Evolutionary conservation across 2,888 invertebrate genomes (phyloP).

Genomic region (Acronicta psi): DNA sequence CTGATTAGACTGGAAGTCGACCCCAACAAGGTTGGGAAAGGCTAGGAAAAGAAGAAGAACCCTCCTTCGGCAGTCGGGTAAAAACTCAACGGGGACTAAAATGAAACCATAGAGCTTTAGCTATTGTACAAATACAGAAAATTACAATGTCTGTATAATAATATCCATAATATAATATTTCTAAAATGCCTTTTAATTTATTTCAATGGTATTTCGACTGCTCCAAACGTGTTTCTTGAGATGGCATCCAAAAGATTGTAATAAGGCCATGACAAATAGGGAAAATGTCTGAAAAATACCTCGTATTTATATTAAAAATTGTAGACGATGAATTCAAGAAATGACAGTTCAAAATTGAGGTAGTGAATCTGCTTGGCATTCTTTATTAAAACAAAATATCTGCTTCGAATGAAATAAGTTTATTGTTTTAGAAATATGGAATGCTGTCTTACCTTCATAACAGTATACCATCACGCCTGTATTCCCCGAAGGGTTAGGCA

Average conservation of each 20-base stretch:
- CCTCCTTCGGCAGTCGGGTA: too few relatives aligned
- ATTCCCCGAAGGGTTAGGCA: too few relatives aligned
- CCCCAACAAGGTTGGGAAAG: too few relatives aligned
- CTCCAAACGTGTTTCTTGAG: background rate
- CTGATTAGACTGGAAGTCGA: too few relatives aligned
- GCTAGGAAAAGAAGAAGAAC: too few relatives aligned
- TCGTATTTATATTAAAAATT: constrained; percentile 28
- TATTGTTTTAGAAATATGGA: constrained; percentile 8
- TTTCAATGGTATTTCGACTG: constrained; percentile 3
- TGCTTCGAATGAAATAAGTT: constrained; percentile 8
- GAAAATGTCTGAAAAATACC: constrained; percentile 28
- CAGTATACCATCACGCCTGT: too few relatives aligned
- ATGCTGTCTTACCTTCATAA: background rate
- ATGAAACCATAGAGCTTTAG: too few relatives aligned
- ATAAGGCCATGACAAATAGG: constrained; percentile 24
- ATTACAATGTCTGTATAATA: too few relatives aligned
- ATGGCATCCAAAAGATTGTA: constrained; percentile 14
- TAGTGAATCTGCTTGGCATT: constrained; percentile 20
- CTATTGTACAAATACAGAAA: too few relatives aligned
- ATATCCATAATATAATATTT: too few relatives aligned
- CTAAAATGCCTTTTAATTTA: too few relatives aligned
- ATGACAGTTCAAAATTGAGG: constrained; percentile 23
- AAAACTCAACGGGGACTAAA: too few relatives aligned
- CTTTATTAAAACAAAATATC: constrained; percentile 39
- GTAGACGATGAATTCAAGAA: constrained; percentile 13